A percentile compares a stretch with the other conserved stretches of the same genome.
phyloP scores from a whole-genome alignment of 2,888 invertebrate genomes.

The Sminthurinus aureus region DNA sequence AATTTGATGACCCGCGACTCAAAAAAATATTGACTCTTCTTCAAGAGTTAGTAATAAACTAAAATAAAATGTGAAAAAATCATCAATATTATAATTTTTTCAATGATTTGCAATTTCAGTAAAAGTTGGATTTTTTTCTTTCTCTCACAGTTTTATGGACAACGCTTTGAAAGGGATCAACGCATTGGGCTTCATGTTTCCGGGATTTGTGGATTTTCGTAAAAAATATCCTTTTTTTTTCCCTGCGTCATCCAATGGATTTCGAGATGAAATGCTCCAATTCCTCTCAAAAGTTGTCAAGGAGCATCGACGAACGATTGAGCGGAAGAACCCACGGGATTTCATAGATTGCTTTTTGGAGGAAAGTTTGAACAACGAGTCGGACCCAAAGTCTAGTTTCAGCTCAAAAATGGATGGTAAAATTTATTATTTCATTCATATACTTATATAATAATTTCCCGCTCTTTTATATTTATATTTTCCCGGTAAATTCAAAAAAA shows the following conservation, averaged over 20 bases:
- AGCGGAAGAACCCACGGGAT: conserved; percentile 21
- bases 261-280: conserved; percentile 9
- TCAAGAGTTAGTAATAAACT: not conserved
- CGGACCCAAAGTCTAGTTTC: not conserved
- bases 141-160: not conserved
- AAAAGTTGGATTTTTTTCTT: not conserved
- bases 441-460: too few relatives aligned
- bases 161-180: not conserved
- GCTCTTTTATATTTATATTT: too few relatives aligned
- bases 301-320: conserved; percentile 23
- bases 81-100: too few relatives aligned
- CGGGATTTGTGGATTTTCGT: not conserved
- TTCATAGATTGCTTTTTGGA: conserved; percentile 31
- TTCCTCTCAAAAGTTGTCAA: not conserved
- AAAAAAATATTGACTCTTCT: not conserved
- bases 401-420: not conserved
- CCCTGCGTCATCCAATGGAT: not conserved
- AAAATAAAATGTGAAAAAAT: too few relatives aligned
- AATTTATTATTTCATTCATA: too few relatives aligned
- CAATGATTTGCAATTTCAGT: too few relatives aligned
- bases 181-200: not conserved
- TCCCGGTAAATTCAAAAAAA: too few relatives aligned
- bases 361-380: not conserved
- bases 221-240: conserved; percentile 14
- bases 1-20: conserved; percentile 5